Evolutionary conservation across 2,113 vertebrate genomes (phyloP), one percentile per base, ranked within the genome.

Genomic region (Centropristis striata): DNA sequence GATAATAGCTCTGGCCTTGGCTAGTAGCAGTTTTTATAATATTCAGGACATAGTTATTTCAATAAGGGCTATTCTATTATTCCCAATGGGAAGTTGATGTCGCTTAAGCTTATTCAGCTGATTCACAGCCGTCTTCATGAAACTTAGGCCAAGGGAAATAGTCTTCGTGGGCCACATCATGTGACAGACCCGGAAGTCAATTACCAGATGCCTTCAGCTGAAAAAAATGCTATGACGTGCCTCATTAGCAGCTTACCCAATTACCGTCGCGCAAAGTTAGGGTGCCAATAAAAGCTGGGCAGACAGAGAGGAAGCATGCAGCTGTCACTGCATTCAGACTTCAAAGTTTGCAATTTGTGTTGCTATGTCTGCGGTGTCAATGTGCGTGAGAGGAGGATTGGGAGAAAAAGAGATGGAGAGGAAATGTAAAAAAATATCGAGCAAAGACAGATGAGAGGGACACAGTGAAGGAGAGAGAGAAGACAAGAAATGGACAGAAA

Each of bases 331-430:
- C 39, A 49, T 44, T 60, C 67, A 75, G 12, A 70, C 79, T 82
- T 90, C 78, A 85, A 80, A 88, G 83, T 81, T 75, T 58, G 72
- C 61, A 75, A 85, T 85, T 83, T 86, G 67, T 44, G 57, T 5
- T 66, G 75, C 25, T 54, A 32, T 5, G 57, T 71, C 71, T 5
- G 28, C 47, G 15, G 59, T 64, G 79, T 66, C 70, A 75, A 42
- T 44, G 1, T 46, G 68, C 73, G 67, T 69, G 72, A 54, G 20
- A 16, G 8, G 37, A 37, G 71, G 36, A 51, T 58, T 6, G 4
- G 23, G 10, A 42, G 32, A 46, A 27, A 60, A n/a, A 58, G 15
- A 32, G 47, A 60, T 75, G 73, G 75, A 46, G 61, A 50, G 20
- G 58, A 77, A 88, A 49, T 64, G 49, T 70, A 20, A 39, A 15